Evolutionary conservation across 2,113 vertebrate genomes (phyloP).

Genomic region (Petrocephalus microphthalmus): DNA sequence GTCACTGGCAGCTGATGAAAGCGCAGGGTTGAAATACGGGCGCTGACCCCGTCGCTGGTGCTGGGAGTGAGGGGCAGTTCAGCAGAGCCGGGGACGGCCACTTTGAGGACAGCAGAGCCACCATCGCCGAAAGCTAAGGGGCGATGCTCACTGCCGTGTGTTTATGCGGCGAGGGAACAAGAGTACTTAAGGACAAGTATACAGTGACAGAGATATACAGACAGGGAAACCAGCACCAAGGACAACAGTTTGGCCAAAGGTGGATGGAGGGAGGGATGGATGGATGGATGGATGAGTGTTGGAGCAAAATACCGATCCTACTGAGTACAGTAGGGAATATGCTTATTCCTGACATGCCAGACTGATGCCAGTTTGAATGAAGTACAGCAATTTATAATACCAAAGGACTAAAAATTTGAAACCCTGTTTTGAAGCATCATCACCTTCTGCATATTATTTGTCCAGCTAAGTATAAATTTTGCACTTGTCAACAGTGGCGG

Average conservation of each 20-base stretch:
- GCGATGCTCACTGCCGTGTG: neutral
- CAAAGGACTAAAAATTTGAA: neutral
- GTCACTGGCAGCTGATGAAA: conserved; percentile 81
- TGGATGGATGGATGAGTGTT: neutral
- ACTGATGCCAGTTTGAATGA: neutral
- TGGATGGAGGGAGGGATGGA: neutral
- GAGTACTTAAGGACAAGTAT: neutral
- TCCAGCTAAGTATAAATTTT: conserved; percentile 8
- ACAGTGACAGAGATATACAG: neutral
- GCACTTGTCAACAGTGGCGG: neutral
- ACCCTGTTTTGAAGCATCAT: neutral
- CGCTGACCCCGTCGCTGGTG: conserved; percentile 77
- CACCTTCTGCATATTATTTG: neutral
- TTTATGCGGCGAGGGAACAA: neutral
- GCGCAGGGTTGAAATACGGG: conserved; percentile 62
- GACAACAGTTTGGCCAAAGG: neutral
- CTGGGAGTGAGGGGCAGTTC: conserved; percentile 78
- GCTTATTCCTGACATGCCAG: neutral
- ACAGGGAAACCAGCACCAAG: neutral
- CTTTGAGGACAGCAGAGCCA: neutral
- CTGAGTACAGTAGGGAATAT: neutral
- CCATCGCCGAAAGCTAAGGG: neutral
- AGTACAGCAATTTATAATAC: neutral
- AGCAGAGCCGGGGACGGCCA: conserved; percentile 48
- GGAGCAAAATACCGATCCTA: neutral